Conservation (phyloP, 1,140 invertebrate species). For the Trachymyrmex septentrionalis region DNA sequence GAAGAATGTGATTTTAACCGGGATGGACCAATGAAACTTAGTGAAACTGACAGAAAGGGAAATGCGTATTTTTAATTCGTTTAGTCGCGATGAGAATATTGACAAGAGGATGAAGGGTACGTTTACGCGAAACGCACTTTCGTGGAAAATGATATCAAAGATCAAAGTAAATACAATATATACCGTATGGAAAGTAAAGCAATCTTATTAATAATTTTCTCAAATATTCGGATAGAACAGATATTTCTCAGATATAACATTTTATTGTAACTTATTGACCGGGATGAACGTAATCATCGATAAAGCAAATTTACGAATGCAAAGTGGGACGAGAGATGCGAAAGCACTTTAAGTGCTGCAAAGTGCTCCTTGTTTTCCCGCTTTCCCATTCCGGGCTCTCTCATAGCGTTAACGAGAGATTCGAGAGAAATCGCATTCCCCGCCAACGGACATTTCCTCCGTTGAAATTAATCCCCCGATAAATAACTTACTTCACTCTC, state of each 20-base stretch:
- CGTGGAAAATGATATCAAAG: neutral
- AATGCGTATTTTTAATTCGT: slow-evolving; percentile 38
- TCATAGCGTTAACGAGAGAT: slow-evolving; percentile 26
- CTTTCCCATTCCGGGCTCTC: neutral
- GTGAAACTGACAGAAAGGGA: slow-evolving; percentile 18
- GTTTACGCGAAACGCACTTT: neutral
- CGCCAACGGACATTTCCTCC: slow-evolving; percentile 1
- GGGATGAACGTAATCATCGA: neutral
- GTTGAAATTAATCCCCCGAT: slow-evolving; percentile 63
- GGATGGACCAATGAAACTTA: slow-evolving; percentile 3
- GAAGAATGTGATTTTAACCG: slow-evolving; percentile 48
- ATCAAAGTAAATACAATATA: neutral
- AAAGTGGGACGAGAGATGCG: slow-evolving; percentile 4
- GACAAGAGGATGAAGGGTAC: neutral
- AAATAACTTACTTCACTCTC: slow-evolving; percentile 65
- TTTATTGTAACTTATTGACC: neutral
- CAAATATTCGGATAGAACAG: neutral
- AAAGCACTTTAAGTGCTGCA: slow-evolving; percentile 33
- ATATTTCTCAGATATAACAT: neutral
- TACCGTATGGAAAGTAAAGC: neutral
- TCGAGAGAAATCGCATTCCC: slow-evolving; percentile 37
- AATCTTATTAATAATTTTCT: neutral
- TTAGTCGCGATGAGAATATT: neutral
- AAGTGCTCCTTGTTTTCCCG: slow-evolving; percentile 52
- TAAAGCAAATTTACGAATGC: slow-evolving; percentile 13